phyloP scores from a whole-genome alignment of 1,140 invertebrate genomes.

The Phymorhynchus buccinoides region DNA sequence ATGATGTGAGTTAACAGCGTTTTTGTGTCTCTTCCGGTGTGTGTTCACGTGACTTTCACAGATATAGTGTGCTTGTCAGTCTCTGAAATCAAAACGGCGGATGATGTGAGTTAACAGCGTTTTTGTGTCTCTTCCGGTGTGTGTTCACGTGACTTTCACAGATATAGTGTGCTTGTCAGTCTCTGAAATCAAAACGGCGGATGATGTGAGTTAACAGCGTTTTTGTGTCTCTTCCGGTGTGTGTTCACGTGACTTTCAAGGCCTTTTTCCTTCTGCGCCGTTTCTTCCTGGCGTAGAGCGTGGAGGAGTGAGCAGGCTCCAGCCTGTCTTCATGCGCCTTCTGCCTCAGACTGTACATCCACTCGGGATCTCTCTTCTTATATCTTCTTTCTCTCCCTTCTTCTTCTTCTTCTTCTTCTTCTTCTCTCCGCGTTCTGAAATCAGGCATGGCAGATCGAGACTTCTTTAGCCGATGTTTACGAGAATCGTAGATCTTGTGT shows the following conservation, averaged over 20 bases:
- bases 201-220: too few relatives aligned
- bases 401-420: neutral
- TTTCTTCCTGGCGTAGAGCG: neutral
- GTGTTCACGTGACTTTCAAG: neutral
- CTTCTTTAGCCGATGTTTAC: neutral
- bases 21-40: too few relatives aligned
- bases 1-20: too few relatives aligned
- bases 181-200: too few relatives aligned
- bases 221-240: too few relatives aligned
- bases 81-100: too few relatives aligned
- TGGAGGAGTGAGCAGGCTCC: neutral
- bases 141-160: too few relatives aligned
- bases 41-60: too few relatives aligned
- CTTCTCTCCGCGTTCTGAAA: neutral
- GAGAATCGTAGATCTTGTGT: neutral
- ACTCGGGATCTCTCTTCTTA: neutral
- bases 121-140: too few relatives aligned
- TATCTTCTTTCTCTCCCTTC: neutral
- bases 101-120: too few relatives aligned
- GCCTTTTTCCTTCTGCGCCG: neutral
- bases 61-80: too few relatives aligned
- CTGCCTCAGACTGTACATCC: slow-evolving; percentile 1
- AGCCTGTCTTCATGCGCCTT: neutral
- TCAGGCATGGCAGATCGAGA: slow-evolving; percentile 4
- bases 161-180: too few relatives aligned